These are phyloP conservation scores for Eupsilia transversa DNA, from an alignment of 2,888 invertebrate species.

Conservation along the genomic window DNA sequence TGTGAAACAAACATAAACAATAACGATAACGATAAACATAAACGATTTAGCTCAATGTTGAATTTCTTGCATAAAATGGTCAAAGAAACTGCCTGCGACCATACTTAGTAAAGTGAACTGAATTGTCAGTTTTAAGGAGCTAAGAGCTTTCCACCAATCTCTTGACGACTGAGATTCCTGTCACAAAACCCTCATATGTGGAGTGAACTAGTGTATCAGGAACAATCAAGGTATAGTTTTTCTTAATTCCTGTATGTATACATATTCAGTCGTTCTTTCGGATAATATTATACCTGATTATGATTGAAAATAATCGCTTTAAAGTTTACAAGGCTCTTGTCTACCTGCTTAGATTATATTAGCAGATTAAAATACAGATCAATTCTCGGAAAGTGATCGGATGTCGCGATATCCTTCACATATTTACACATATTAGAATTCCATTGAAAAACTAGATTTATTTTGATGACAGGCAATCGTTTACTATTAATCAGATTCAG, in stretches of 20 bases:
- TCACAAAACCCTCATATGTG: neutral
- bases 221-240: neutral
- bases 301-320: slow-evolving; percentile 46
- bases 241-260: neutral
- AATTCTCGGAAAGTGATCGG: slow-evolving; percentile 81
- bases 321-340: slow-evolving; percentile 31
- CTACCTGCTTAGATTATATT: slow-evolving; percentile 67
- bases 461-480: slow-evolving; percentile 66
- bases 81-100: neutral
- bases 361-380: slow-evolving; percentile 66
- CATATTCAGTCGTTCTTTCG: neutral
- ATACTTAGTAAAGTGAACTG: neutral
- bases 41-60: neutral
- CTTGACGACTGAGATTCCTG: neutral
- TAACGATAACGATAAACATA: no score
- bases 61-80: neutral
- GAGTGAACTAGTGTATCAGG: neutral
- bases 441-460: slow-evolving; percentile 69
- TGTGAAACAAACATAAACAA: neutral
- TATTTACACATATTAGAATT: slow-evolving; percentile 75
- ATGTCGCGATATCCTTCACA: slow-evolving; percentile 73
- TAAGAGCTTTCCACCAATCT: neutral
- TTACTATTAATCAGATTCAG: slow-evolving; percentile 60
- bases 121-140: neutral
- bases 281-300: slow-evolving; percentile 14